These are phyloP conservation scores for Rhea americana DNA, from an alignment of 2,113 vertebrate species.

Conservation along the genomic window DNA sequence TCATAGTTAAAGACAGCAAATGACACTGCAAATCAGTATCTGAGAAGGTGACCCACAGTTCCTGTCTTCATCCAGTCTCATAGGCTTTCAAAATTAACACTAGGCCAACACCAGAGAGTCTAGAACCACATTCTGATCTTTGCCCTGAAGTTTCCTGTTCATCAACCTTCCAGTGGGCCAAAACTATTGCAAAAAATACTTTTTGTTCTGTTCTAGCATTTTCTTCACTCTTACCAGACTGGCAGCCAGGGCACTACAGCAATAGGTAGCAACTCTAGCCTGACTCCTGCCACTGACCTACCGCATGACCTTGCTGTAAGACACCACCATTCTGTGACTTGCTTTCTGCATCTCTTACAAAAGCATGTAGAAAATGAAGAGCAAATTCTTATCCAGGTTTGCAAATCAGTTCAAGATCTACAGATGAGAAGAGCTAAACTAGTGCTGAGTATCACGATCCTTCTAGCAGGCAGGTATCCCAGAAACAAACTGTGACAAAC, in stretches of 20 bases:
- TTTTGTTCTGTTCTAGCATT: not conserved
- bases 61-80: not conserved
- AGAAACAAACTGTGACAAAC: not conserved
- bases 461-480: not conserved
- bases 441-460: not conserved
- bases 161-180: not conserved
- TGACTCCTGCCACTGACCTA: too few species aligned
- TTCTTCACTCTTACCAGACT: not conserved
- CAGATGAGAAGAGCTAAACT: not conserved
- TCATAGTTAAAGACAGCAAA: not conserved
- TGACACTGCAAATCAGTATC: not conserved
- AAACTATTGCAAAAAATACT: not conserved
- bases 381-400: not conserved
- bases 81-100: not conserved
- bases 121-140: not conserved
- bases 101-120: not conserved
- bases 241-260: not conserved
- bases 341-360: not conserved
- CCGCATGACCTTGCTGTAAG: accelerated
- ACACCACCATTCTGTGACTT: not conserved
- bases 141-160: not conserved
- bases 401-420: not conserved
- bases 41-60: not conserved
- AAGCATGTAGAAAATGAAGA: accelerated
- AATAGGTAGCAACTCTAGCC: not conserved